Evolutionary conservation across 2,888 invertebrate species (phyloP), one percentile per base, ranked within the genome.

Genomic region (Clostera curtula): DNA sequence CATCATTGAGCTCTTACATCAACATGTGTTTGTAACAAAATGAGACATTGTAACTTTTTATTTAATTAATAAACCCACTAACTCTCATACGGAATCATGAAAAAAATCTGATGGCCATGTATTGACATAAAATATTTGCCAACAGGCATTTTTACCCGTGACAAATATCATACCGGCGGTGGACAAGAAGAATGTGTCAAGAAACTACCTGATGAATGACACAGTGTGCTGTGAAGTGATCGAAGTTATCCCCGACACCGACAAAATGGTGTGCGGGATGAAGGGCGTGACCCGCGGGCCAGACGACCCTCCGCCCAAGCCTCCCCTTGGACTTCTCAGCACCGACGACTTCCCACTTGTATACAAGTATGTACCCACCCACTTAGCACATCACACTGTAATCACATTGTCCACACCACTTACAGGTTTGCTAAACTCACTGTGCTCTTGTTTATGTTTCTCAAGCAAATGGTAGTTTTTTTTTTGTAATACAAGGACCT

Each of bases 261-360:
- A 94, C 82, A 94, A 94, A 85, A 89, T 95, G 85, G 90, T 92
- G 53, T 89, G 93, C 70, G 93, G 93, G 70, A 93, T 95, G 93
- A 91, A 93, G 76, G 92, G 92, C 39, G 85, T 89, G 47, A 87
- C 91, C 49, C 86, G 90, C 56, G 86, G 87, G 38, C 86, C 90
- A 12, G 88, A 90, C 55, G 89, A 90, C 58, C 90, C 91, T 32
- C 87, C 88, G 44, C 88, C 89, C 51, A 89, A 89, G 69, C 88
- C 91, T 37, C 88, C 92, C 38, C 87, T 95, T 43, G 96, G 96
- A 45, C 88, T 95, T 34, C 92, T 96, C 66, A 90, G 89, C 83
- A 87, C 89, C 11, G 91, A 92, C 42, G 93, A 93, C 80, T 90
- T 94, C 63, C 93, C 94, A 7, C 87, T 90, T 25, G 86, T 91